These are phyloP conservation scores for Deroptyus accipitrinus DNA, from an alignment of 2,113 vertebrate genomes.

Conservation along the genomic window DNA sequence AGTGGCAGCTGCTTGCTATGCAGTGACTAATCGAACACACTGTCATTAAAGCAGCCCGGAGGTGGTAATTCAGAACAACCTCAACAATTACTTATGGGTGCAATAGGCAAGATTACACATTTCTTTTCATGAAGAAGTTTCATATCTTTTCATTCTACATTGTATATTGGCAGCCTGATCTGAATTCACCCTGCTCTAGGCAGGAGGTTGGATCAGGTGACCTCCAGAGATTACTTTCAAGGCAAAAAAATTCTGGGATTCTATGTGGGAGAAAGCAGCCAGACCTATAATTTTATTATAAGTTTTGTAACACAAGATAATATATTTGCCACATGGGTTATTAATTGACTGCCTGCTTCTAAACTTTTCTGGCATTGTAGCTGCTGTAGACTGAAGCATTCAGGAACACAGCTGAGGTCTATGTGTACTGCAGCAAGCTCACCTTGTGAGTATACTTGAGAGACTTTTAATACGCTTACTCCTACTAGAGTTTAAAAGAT, in stretches of 20 bases:
- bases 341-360: neutral
- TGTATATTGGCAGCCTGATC: neutral
- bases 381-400: neutral
- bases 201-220: neutral
- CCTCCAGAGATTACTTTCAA: neutral
- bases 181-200: neutral
- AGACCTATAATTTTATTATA: neutral
- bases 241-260: neutral
- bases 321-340: neutral
- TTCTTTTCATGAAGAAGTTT: neutral
- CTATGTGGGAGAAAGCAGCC: neutral
- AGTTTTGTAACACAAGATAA: neutral
- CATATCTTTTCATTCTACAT: neutral
- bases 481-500: neutral
- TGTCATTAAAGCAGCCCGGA: neutral
- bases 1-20: neutral
- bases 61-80: neutral
- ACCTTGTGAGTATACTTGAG: neutral
- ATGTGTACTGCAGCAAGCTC: neutral
- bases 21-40: fast-evolving
- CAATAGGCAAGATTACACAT: neutral
- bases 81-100: neutral
- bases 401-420: neutral
- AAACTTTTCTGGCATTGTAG: neutral
- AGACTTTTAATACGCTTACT: neutral